These are phyloP conservation scores for Nomada goodeniana DNA, from an alignment of 2,888 invertebrate genomes.

Conservation along the genomic window DNA sequence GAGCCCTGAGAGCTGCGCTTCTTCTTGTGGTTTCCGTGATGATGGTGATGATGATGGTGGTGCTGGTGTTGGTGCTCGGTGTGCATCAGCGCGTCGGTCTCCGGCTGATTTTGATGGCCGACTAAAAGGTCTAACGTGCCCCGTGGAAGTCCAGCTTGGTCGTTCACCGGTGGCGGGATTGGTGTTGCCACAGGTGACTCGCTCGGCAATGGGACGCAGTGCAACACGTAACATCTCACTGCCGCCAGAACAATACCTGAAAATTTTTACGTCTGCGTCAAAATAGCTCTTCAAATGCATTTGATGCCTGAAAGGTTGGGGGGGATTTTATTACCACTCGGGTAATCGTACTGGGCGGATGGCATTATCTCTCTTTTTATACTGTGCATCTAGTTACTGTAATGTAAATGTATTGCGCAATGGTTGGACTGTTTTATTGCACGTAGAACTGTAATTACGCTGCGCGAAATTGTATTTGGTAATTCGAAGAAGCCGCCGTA, in stretches of 20 bases:
- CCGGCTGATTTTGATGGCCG: constrained; percentile 80
- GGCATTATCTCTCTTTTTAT: too few species aligned
- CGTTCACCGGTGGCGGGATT: constrained; percentile 73
- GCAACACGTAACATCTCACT: constrained; percentile 81
- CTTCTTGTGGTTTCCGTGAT: constrained; percentile 80
- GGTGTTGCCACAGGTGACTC: constrained; percentile 80
- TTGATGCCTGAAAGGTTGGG: too few species aligned
- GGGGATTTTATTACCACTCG: too few species aligned
- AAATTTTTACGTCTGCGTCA: constrained; percentile 7
- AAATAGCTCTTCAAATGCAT: too few species aligned
- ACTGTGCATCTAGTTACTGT: too few species aligned
- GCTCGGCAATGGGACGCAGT: constrained; percentile 79
- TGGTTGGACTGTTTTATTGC: too few species aligned
- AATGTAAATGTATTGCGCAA: too few species aligned
- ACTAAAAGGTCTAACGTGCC: constrained; percentile 79
- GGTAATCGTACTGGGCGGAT: too few species aligned
- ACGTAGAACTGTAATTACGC: too few species aligned
- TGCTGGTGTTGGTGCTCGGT: constrained; percentile 75
- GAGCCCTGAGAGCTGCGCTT: constrained; percentile 81
- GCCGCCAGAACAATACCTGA: constrained; percentile 79
- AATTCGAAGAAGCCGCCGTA: too few species aligned
- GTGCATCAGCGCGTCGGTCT: constrained; percentile 79
- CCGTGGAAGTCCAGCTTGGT: constrained; percentile 71
- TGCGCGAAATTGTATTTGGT: too few species aligned
- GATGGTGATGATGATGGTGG: constrained; percentile 76